Evolutionary conservation across 1,140 invertebrate genomes (phyloP), one percentile per base, ranked within the genome.

Genomic region (Drosophila ogumai): DNA sequence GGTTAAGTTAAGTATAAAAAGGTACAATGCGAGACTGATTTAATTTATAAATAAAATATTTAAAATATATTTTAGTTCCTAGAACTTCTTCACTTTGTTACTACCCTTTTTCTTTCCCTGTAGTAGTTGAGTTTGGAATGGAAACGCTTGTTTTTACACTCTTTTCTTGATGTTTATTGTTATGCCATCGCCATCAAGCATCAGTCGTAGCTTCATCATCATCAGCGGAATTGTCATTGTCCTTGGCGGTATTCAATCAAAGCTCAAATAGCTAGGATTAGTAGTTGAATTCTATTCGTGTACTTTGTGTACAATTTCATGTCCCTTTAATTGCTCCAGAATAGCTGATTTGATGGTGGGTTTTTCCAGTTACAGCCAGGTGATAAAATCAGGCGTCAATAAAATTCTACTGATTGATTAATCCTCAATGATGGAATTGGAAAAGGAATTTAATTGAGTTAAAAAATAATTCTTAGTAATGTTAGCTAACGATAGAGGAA

Each of bases 111-210:
- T 61, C 28, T 43, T 10, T 0, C 28, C 6, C 3, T 64, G 56
- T 7, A 25, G 56, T 36, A 59, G 64, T 67, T 38, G 59, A 55
- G 40, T 63, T 34, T 38, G 19, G 67, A 58, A 59, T 64, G 69
- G 34, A 71, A 79, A 52, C 76, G 60, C 76, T 72, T 82, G 81
- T 79, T 82, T 82, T 84, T 84, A 84, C 76, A 82, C 75, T 64
- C 75, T 44, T 79, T 84, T 54, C 66, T 79, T 79, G 58, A 84
- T 84, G 75, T 84, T 84, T 84, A 84, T 84, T 84, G 81, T 84
- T 84, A 84, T 76, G 75, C 75, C 81, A 82, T 82, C 80, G 57
- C 75, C 75, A 81, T 80, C 54, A 61, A 72, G 49, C 75, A 67
- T 76, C 75, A 77, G 46, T 76, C 63, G 76, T 68, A 50, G 67